Evolutionary conservation across 2,797 vertebrate genomes (phyloP), one percentile per base, ranked within the genome.

Genomic region (Ibycter americanus): DNA sequence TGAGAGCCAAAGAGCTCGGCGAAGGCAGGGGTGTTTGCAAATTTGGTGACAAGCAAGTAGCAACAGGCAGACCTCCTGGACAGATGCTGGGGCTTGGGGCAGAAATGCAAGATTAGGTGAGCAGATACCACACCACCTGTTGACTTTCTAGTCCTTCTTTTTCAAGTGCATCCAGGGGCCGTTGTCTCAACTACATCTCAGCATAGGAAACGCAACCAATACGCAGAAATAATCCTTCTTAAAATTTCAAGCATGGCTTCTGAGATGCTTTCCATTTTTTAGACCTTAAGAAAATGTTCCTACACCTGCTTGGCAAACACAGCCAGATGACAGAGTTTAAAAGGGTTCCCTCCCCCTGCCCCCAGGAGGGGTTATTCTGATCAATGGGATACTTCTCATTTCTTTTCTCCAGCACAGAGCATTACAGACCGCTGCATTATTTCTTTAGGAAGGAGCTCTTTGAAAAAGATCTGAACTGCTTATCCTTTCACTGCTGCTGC

Each of bases 331-430:
- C 49, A 38, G 68, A 44, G 29, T 44, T 40, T 36, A 29, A 56
- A 63, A 70, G 12, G 15, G 4, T 9, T 9, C 9, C 31, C 22
- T 27, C 34, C 17, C 19, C 19, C 32, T 20, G 2, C 0, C 4
- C 34, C 17, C 15, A 47, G 55, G 82, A 49, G 32, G 31, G 11
- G 20, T 63, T 84, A 49, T 49, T 79, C 49, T n/a, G 44, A 74
- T 26, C 56, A 74, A 62, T 2, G 8, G 15, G 42, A 19, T 38
- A 27, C 23, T 68, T 47, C 26, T 83, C 27, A 12, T 74, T 46
- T 18, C 36, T 38, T 74, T 55, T 32, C 80, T 31, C 32, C 42
- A 34, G 52, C 3, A 2, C 49, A 49, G 36, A 65, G 14, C 3
- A 5, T 56, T 67, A 25, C 49, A 51, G n/a, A 56, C n/a, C 74